Percentiles rank a stretch among this genome's conserved stretches.
phyloP scores from a whole-genome alignment of 2,888 invertebrate species.

The Tyria jacobaeae region DNA sequence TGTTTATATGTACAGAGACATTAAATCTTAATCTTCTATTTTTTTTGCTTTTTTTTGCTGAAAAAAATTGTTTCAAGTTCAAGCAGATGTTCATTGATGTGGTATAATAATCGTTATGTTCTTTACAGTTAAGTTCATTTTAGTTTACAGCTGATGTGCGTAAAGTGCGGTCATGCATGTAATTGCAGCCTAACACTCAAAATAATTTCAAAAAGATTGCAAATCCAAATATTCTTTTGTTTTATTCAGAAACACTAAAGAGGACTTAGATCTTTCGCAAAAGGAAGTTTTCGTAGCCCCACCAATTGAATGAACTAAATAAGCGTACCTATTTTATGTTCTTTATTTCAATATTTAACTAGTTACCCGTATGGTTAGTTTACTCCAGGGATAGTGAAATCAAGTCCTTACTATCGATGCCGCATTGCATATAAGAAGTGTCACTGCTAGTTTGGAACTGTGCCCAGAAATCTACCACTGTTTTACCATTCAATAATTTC shows the following conservation, averaged over 20 bases:
- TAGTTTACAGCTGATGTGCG: too few relatives aligned
- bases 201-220: too few relatives aligned
- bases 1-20: too few relatives aligned
- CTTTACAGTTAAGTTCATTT: too few relatives aligned
- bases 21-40: too few relatives aligned
- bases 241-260: too few relatives aligned
- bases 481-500: slow-evolving; percentile 16
- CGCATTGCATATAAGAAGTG: slow-evolving; percentile 20
- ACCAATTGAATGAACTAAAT: neutral
- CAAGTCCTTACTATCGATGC: slow-evolving; percentile 1
- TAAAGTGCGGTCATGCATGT: too few relatives aligned
- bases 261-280: too few relatives aligned
- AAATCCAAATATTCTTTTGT: too few relatives aligned
- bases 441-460: slow-evolving; percentile 17
- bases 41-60: too few relatives aligned
- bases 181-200: too few relatives aligned
- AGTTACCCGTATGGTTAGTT: neutral
- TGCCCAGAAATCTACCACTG: slow-evolving; percentile 15
- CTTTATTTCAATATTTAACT: neutral
- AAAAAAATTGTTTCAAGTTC: neutral
- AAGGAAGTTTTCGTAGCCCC: too few relatives aligned
- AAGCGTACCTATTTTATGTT: neutral
- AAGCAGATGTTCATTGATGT: neutral
- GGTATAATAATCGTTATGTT: neutral
- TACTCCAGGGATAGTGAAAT: neutral